A percentile compares a stretch with the other conserved stretches of the same genome.
Conservation (phyloP, 2,888 invertebrate species). For the Lasius platythorax region DNA sequence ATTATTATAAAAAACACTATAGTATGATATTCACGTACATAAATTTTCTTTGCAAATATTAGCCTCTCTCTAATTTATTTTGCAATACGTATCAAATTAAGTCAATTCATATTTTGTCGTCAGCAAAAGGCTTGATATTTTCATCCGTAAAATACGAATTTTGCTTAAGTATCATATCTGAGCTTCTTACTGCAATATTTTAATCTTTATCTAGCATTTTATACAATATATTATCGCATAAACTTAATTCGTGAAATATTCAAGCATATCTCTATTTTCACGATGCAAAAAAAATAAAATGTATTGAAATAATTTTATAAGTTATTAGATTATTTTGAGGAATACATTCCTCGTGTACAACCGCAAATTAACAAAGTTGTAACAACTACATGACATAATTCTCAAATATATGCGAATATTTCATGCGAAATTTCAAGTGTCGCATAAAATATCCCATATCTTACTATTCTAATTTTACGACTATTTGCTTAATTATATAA, state of each 20-base stretch:
- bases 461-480: conserved; percentile 3
- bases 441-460: neutral
- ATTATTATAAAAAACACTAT: conserved; percentile 16
- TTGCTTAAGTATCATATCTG: neutral
- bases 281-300: conserved; percentile 9
- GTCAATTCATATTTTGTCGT: conserved; percentile 7
- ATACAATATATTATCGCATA: neutral
- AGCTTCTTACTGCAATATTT: neutral
- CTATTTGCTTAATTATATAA: conserved; percentile 34
- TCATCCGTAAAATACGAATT: neutral
- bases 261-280: neutral
- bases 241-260: neutral
- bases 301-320: conserved; percentile 4
- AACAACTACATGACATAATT: neutral
- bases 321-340: neutral
- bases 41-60: conserved; percentile 10
- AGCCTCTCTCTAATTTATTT: neutral
- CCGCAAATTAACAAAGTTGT: conserved; percentile 20
- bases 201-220: conserved; percentile 3
- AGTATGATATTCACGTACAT: neutral
- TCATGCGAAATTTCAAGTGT: neutral
- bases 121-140: neutral
- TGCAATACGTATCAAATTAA: conserved; percentile 6
- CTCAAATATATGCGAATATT: conserved; percentile 21
- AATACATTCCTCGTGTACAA: neutral